Evolutionary conservation across 1,140 invertebrate species (phyloP).

Genomic region (Mizuhopecten yessoensis): DNA sequence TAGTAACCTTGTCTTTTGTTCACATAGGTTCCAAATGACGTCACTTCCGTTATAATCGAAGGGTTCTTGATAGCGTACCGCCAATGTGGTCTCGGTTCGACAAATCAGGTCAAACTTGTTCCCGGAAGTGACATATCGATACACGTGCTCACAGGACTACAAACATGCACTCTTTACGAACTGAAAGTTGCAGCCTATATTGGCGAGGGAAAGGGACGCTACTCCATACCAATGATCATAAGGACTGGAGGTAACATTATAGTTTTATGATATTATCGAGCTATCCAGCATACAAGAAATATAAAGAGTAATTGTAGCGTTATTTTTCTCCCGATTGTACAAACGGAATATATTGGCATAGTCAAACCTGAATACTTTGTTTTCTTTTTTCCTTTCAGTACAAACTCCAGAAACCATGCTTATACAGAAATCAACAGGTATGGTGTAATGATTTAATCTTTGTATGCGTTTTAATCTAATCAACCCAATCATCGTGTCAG

Average conservation of each 20-base stretch:
- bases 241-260: conserved; percentile 54
- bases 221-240: conserved; percentile 55
- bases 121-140: conserved; percentile 54
- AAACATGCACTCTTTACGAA: conserved; percentile 57
- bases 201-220: conserved; percentile 45
- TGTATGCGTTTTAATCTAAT: too few relatives aligned
- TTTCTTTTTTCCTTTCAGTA: neutral
- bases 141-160: conserved; percentile 55
- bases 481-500: too few relatives aligned
- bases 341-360: too few relatives aligned
- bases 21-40: conserved; percentile 54
- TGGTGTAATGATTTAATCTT: neutral
- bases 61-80: conserved; percentile 55
- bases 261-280: too few relatives aligned
- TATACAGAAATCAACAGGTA: conserved; percentile 33
- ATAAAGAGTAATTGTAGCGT: too few relatives aligned
- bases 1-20: too few relatives aligned
- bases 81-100: conserved; percentile 55
- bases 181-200: conserved; percentile 58
- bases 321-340: too few relatives aligned
- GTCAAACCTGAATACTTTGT: neutral
- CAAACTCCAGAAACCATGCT: neutral
- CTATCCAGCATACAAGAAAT: too few relatives aligned
- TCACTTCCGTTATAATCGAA: conserved; percentile 55
- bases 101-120: conserved; percentile 57